Conservation (phyloP, 2,797 vertebrate species). For the Distichodus sexfasciatus region DNA sequence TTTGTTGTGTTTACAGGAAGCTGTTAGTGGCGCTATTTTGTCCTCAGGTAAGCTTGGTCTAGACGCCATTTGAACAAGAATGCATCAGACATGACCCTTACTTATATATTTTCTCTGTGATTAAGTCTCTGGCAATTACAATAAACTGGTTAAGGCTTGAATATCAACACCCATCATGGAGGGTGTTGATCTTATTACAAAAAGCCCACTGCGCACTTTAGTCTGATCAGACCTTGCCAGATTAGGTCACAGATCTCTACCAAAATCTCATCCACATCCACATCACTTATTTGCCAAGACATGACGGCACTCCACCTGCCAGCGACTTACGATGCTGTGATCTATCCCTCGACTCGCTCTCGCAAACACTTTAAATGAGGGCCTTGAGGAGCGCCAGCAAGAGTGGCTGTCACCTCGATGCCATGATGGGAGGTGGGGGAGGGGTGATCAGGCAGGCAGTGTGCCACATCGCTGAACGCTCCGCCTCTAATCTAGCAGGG, state of each 20-base stretch:
- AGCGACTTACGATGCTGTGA: constrained; percentile 44
- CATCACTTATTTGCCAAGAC: constrained; percentile 58
- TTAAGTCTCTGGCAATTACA: neutral
- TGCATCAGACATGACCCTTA: neutral
- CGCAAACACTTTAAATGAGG: constrained; percentile 12
- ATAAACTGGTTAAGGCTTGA: neutral
- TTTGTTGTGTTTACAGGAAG: constrained; percentile 13
- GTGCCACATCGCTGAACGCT: constrained; percentile 25
- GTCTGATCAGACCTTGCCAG: too few relatives aligned
- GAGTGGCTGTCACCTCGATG: constrained; percentile 42
- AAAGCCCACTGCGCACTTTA: too few relatives aligned
- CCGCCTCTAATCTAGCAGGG: constrained; percentile 36
- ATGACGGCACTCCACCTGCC: constrained; percentile 53
- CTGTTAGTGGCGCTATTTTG: constrained; percentile 26
- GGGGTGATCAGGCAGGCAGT: constrained; percentile 49
- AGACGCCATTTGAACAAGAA: neutral
- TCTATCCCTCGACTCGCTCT: neutral
- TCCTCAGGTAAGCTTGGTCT: constrained; percentile 26
- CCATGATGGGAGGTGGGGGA: constrained; percentile 43
- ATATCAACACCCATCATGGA: constrained; percentile 45
- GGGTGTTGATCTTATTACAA: too few relatives aligned
- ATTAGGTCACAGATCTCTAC: constrained; percentile 46
- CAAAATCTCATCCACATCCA: constrained; percentile 54
- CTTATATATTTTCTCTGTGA: constrained; percentile 1
- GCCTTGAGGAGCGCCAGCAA: constrained; percentile 19